Evolutionary conservation across 2,888 invertebrate species (phyloP), one percentile per base, ranked within the genome.

Genomic region (Eubasilissa splendida): DNA sequence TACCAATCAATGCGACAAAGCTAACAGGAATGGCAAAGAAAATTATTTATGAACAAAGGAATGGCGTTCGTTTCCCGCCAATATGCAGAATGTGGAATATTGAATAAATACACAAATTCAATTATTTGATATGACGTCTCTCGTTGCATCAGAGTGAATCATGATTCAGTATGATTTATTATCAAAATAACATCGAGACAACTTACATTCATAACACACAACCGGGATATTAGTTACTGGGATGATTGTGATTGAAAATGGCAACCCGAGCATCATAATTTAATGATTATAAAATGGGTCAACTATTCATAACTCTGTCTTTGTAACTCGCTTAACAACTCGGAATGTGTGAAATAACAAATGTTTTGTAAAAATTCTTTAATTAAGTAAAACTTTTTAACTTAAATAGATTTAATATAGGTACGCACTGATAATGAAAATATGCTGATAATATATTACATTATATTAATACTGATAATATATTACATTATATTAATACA

Each of bases 121-220:
- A 78, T 78, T 78, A 78, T 78, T 78, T 78, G 60, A 78, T 78
- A 78, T 71, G 77, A 71, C 77, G 22, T 22, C 71, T 10, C 68
- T 22, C 68, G 59, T 68, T 77, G 60, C 75, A 75, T 7, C 31
- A 58, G 42, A 56, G n/a, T 74, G 59, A 31, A 74, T 56, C 68
- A 68, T 11, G 12, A 4, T n/a, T 11, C 42, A 7, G n/a, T n/a
- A 42, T 68, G 68, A 68, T 68, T 68, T 52, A 68, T 68, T 12
- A 68, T 68, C 68, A 50, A 42, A 68, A 68, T 14, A 14, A n/a
- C 11, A 68, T 68, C 68, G 7, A 12, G 42, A 42, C 42, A 42
- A 2, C 31, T 4, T 2, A 31, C 63, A 12, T 63, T 63, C 11
- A 10, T 63, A 31, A 11, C 33, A 63, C 22, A 33, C 33, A 10